phyloP scores from a whole-genome alignment of 2,113 vertebrate species.

The Brachyhypopomus occidentalis region DNA sequence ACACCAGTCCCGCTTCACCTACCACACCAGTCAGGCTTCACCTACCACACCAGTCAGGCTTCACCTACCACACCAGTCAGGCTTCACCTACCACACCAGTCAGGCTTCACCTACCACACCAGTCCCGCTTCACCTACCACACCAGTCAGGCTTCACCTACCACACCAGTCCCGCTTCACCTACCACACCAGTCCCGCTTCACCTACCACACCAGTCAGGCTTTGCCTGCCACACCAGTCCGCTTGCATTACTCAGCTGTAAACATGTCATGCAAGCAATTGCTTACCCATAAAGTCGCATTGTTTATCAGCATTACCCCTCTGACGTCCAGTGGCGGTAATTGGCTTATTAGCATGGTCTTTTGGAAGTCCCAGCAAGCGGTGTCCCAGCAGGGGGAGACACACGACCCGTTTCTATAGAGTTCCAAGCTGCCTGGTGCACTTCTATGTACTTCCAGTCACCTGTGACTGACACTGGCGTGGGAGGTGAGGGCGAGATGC shows the following conservation, averaged over 20 bases:
- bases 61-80: background rate
- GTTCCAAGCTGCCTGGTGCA: constrained; percentile 1
- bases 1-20: background rate
- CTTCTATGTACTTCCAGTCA: constrained; percentile 18
- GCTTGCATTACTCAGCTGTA: constrained; percentile 18
- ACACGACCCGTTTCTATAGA: constrained; percentile 37
- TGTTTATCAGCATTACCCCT: constrained; percentile 42
- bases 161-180: background rate
- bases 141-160: background rate
- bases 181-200: background rate
- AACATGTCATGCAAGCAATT: constrained; percentile 38
- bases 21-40: background rate
- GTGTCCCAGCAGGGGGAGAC: background rate
- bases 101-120: too few relatives aligned
- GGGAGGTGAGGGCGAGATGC: background rate
- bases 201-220: background rate
- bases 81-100: too few relatives aligned
- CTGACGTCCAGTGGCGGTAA: constrained; percentile 27
- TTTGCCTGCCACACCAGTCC: constrained; percentile 7
- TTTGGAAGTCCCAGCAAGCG: constrained; percentile 38
- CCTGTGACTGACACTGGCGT: constrained; percentile 21
- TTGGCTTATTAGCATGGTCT: constrained; percentile 32
- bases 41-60: background rate
- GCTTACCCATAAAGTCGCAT: constrained; percentile 38
- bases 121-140: too few relatives aligned